Percentiles rank a stretch among this genome's conserved stretches.
These are phyloP conservation scores for Sarcophaga bullata DNA, from an alignment of 1,140 invertebrate genomes.

Conservation along the genomic window DNA sequence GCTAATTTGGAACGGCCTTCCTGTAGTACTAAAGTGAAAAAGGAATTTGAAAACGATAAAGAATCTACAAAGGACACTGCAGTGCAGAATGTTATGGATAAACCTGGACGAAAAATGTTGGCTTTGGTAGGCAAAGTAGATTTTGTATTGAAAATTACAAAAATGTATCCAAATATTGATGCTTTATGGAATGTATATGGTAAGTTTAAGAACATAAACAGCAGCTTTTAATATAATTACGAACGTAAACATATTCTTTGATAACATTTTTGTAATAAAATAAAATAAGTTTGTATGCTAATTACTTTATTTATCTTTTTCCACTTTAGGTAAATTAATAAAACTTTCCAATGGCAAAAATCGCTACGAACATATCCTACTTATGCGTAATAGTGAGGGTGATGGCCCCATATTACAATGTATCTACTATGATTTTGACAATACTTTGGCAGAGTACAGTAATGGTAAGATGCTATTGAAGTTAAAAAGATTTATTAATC, in stretches of 20 bases:
- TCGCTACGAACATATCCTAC: conserved; percentile 49
- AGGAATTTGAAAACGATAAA: neutral
- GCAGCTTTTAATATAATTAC: too few relatives aligned
- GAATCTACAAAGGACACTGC: neutral
- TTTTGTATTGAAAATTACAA: conserved; percentile 56
- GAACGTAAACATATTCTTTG: too few relatives aligned
- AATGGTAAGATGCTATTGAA: conserved; percentile 45
- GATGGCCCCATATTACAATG: conserved; percentile 56
- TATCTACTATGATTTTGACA: conserved; percentile 57
- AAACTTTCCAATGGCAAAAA: conserved; percentile 55
- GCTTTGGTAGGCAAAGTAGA: conserved; percentile 54
- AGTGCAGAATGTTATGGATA: conserved; percentile 37
- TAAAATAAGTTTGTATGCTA: too few relatives aligned
- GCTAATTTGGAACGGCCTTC: neutral
- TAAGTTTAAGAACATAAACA: conserved; percentile 40
- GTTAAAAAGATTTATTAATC: neutral
- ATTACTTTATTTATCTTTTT: neutral
- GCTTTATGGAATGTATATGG: conserved; percentile 60
- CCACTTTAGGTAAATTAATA: conserved; percentile 52
- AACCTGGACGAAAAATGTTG: conserved; percentile 48
- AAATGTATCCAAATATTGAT: conserved; percentile 52
- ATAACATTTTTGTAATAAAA: too few relatives aligned
- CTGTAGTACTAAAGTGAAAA: neutral
- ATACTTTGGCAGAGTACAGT: conserved; percentile 37
- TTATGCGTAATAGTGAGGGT: conserved; percentile 50